Evolutionary conservation across 2,113 vertebrate species (phyloP).

Genomic region (Tricholaema leucomelas): DNA sequence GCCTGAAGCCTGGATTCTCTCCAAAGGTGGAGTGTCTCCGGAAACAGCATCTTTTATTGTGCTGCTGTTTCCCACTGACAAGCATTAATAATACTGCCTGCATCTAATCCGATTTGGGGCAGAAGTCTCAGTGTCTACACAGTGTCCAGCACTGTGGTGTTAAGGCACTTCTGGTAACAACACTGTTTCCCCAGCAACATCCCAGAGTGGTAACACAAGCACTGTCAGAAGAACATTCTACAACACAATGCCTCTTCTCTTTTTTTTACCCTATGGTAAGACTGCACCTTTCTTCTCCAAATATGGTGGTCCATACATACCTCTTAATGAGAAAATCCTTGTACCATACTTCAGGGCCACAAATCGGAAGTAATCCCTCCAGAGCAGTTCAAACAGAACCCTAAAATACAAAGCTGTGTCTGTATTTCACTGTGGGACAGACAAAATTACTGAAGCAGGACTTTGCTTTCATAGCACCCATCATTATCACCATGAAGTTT

Average conservation of each 20-base stretch:
- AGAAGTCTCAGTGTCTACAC: background rate
- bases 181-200: background rate
- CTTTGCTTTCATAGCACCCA: background rate
- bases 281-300: background rate
- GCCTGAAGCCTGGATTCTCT: background rate
- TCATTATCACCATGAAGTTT: accelerated
- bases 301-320: constrained; percentile 28
- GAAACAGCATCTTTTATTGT: background rate
- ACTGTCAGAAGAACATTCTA: background rate
- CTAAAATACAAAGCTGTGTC: constrained; percentile 54
- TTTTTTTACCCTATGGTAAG: background rate
- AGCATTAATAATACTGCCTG: accelerated
- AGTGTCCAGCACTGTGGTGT: accelerated
- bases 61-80: background rate
- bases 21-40: background rate
- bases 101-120: background rate
- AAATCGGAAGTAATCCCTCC: constrained; percentile 86
- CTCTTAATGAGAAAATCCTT: constrained; percentile 77
- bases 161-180: background rate
- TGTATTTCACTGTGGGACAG: background rate
- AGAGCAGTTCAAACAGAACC: constrained; percentile 86
- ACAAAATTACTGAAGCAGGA: background rate
- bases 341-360: constrained; percentile 80
- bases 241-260: background rate
- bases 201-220: background rate